Evolutionary conservation across 30 jellyfish, hydroid and myxozoan genomes (phyloP).

Genomic region (Aurelia coerulea): DNA sequence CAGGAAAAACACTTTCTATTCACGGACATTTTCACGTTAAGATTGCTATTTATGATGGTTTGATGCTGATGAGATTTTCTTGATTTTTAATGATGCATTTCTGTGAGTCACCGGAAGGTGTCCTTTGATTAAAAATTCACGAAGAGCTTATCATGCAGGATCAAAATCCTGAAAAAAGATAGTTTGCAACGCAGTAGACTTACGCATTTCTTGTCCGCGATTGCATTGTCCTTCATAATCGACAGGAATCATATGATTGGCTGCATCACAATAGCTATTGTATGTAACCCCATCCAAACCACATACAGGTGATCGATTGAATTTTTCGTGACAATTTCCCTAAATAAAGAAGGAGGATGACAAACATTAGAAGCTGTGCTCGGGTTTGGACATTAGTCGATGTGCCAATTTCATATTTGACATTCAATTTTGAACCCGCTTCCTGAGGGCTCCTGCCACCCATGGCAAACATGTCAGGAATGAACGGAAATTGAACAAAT

Average conservation of each 20-base stretch:
- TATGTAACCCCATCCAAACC: conserved; percentile 89
- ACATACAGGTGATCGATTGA: conserved; percentile 62
- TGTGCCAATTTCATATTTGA: background rate
- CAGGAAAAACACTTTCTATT: no score
- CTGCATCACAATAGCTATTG: conserved; percentile 71
- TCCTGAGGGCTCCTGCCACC: no score
- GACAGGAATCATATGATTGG: conserved; percentile 58
- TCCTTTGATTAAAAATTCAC: background rate
- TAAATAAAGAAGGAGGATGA: background rate
- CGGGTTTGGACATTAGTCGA: background rate
- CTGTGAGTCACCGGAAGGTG: no score
- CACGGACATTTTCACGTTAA: no score
- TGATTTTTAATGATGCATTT: no score
- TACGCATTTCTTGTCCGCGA: conserved; percentile 7
- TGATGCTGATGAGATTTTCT: no score
- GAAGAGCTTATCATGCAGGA: background rate
- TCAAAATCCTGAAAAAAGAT: background rate
- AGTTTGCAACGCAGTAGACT: background rate
- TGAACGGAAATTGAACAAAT: no score
- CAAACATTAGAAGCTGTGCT: background rate
- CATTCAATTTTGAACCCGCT: no score
- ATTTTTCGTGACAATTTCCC: conserved; percentile 55
- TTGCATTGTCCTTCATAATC: conserved; percentile 80
- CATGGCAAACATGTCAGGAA: no score
- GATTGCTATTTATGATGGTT: no score